Percentiles rank a stretch among this genome's conserved stretches.
Evolutionary conservation across 1,140 invertebrate genomes (phyloP).

Genomic region (Bicyclus anynana): DNA sequence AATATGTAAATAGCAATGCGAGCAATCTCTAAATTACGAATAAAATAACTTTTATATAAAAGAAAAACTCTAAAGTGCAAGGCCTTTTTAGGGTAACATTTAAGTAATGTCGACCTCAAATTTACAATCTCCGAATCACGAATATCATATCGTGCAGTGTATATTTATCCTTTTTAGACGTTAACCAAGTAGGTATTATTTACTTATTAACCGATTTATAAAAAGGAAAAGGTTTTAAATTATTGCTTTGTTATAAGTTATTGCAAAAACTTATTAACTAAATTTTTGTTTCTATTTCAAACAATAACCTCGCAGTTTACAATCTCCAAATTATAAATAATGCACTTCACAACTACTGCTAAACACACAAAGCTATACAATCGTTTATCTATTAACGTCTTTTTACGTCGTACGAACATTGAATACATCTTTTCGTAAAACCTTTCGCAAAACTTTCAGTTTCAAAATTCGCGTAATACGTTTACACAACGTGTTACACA

Average conservation of each 20-base stretch:
- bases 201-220: too few relatives aligned
- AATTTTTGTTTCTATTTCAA: background rate
- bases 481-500: constrained; percentile 46
- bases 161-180: background rate
- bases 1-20: background rate
- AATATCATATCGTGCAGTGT: background rate
- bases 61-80: background rate
- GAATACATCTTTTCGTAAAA: constrained; percentile 22
- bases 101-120: background rate
- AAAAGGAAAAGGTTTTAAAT: too few relatives aligned
- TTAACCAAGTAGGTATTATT: background rate
- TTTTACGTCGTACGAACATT: constrained; percentile 31
- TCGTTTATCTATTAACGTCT: constrained; percentile 43
- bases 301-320: constrained; percentile 1
- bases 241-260: too few relatives aligned
- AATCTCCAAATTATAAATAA: constrained; percentile 1
- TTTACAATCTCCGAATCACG: background rate
- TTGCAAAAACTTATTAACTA: too few relatives aligned
- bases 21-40: background rate
- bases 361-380: constrained; percentile 18
- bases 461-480: constrained; percentile 49
- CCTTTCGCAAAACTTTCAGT: constrained; percentile 69
- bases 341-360: background rate
- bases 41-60: background rate
- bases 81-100: background rate